Conservation (phyloP, 2,888 invertebrate species). For the Hofmannophila pseudospretella region DNA sequence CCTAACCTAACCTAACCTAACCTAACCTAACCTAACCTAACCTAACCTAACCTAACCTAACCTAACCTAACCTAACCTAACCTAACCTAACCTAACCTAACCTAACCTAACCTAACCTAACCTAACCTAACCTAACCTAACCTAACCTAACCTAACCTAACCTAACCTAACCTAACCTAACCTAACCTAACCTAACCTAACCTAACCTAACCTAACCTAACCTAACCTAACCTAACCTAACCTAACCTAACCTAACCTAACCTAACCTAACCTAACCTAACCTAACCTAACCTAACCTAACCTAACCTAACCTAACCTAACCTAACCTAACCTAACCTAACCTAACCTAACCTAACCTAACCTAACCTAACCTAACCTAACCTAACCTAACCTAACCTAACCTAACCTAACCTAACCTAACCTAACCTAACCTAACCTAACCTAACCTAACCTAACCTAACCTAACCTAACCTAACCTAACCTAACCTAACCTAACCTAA, state of each 20-base stretch:
- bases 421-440: slow-evolving; percentile 18
- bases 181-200: slow-evolving; percentile 17
- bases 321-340: slow-evolving; percentile 16
- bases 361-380: slow-evolving; percentile 17
- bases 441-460: slow-evolving; percentile 18
- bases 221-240: slow-evolving; percentile 19
- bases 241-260: slow-evolving; percentile 19
- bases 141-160: slow-evolving; percentile 17
- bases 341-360: slow-evolving; percentile 19
- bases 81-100: slow-evolving; percentile 15
- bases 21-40: slow-evolving; percentile 15
- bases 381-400: slow-evolving; percentile 17
- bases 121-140: slow-evolving; percentile 17
- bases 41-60: slow-evolving; percentile 12
- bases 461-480: slow-evolving; percentile 17
- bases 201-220: slow-evolving; percentile 20
- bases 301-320: slow-evolving; percentile 6
- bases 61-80: slow-evolving; percentile 15
- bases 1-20: slow-evolving; percentile 12
- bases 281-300: slow-evolving; percentile 14
- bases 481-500: too few species aligned
- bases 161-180: too few species aligned
- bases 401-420: slow-evolving; percentile 17
- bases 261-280: slow-evolving; percentile 21
- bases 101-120: slow-evolving; percentile 14